These are phyloP conservation scores for Chrysomela aeneicollis DNA, from an alignment of 2,888 invertebrate species.

Conservation along the genomic window DNA sequence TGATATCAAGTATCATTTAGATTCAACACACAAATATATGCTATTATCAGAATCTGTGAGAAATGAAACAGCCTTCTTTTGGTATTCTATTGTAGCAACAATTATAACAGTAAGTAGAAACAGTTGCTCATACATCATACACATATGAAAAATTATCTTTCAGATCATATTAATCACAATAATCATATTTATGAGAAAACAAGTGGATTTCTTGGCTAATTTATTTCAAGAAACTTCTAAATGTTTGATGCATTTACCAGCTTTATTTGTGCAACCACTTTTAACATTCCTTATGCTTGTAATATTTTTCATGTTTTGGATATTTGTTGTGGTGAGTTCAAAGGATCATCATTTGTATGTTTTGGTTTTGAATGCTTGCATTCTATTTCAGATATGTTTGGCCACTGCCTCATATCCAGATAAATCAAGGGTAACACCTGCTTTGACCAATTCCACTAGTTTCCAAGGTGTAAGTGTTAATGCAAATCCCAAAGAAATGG, in stretches of 20 bases:
- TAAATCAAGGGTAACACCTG: conserved; percentile 46
- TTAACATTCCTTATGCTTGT: conserved; percentile 82
- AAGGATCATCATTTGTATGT: conserved; percentile 6
- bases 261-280: conserved; percentile 83
- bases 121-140: conserved; percentile 1
- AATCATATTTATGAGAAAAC: conserved; percentile 79
- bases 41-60: conserved; percentile 79
- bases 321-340: conserved; percentile 77
- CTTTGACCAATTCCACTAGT: conserved; percentile 27
- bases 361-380: neutral
- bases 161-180: conserved; percentile 78
- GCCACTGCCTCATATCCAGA: conserved; percentile 81
- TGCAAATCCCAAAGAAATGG: conserved; percentile 30
- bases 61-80: conserved; percentile 86
- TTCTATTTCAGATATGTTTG: conserved; percentile 68
- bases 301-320: conserved; percentile 86
- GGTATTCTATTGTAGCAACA: conserved; percentile 85
- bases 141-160: conserved; percentile 37
- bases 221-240: conserved; percentile 90
- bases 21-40: conserved; percentile 63
- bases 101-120: conserved; percentile 79
- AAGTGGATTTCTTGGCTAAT: conserved; percentile 82
- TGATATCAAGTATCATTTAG: conserved; percentile 73
- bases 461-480: conserved; percentile 21
- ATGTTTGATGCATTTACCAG: conserved; percentile 85